These are phyloP conservation scores for Merodon equestris DNA, from an alignment of 2,888 invertebrate species.

Conservation along the genomic window DNA sequence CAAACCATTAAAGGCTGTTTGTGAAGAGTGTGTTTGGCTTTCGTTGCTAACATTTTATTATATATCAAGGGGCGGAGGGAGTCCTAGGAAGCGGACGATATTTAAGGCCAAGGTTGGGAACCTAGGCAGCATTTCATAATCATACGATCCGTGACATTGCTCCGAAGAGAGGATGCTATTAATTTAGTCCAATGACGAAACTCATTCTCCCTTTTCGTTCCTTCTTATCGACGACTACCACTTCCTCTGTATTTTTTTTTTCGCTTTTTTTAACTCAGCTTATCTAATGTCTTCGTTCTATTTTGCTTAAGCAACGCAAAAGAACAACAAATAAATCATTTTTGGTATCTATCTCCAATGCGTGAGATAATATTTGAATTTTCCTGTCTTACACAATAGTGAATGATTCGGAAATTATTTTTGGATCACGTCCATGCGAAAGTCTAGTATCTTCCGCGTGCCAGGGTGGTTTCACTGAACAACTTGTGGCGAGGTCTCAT, in stretches of 20 bases:
- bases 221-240: conserved; percentile 30
- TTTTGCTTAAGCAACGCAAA: conserved; percentile 2
- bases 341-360: conserved; percentile 29
- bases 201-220: too few relatives aligned
- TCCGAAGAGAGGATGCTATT: conserved; percentile 20
- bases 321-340: conserved; percentile 50
- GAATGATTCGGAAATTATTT: conserved; percentile 54
- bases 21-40: conserved; percentile 70
- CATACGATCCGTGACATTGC: conserved; percentile 48
- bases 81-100: too few relatives aligned
- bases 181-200: conserved; percentile 37
- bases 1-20: conserved; percentile 82
- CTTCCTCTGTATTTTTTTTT: too few relatives aligned
- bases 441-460: conserved; percentile 13
- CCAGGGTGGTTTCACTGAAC: conserved; percentile 11
- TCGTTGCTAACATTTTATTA: neutral
- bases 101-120: conserved; percentile 5
- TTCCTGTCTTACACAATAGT: conserved; percentile 9
- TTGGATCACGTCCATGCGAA: conserved; percentile 37
- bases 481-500: conserved; percentile 4
- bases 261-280: too few relatives aligned
- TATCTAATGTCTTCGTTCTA: too few relatives aligned
- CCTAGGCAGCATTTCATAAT: conserved; percentile 15
- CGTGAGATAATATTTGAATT: neutral
- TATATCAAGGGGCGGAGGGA: too few relatives aligned